These are phyloP conservation scores for Otocyon megalotis DNA, from an alignment of 2,113 vertebrate species.

Conservation along the genomic window DNA sequence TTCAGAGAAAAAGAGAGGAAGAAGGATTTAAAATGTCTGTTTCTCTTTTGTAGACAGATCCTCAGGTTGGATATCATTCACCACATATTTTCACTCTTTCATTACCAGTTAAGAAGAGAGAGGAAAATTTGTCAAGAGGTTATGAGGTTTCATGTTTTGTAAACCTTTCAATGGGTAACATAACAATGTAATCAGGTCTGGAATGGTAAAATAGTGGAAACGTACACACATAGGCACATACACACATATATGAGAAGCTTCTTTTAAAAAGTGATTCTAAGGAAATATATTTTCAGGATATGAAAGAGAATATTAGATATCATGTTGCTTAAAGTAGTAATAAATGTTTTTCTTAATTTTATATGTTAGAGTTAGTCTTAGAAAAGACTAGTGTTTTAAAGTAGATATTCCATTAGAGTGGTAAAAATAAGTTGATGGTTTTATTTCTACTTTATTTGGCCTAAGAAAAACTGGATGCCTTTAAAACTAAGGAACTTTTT, in stretches of 20 bases:
- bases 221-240: not conserved
- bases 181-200: not conserved
- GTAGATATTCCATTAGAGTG: not conserved
- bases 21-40: constrained; percentile 66
- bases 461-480: not conserved
- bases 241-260: not conserved
- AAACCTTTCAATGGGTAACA: constrained; percentile 59
- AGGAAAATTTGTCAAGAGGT: constrained; percentile 75
- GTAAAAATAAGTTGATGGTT: not conserved
- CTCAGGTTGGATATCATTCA: constrained; percentile 76
- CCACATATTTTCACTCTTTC: constrained; percentile 76
- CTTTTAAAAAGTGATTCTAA: constrained; percentile 29
- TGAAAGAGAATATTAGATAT: constrained; percentile 24
- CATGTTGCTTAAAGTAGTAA: constrained; percentile 23
- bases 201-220: constrained; percentile 26
- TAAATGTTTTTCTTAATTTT: constrained; percentile 34
- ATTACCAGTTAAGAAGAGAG: constrained; percentile 75
- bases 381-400: constrained; percentile 34
- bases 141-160: constrained; percentile 64
- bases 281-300: constrained; percentile 17
- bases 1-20: constrained; percentile 73
- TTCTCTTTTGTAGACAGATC: constrained; percentile 74
- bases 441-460: not conserved
- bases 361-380: not conserved
- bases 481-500: not conserved